Evolutionary conservation across 2,888 invertebrate genomes (phyloP).

Genomic region (Gastracanthus pulcherrimus): DNA sequence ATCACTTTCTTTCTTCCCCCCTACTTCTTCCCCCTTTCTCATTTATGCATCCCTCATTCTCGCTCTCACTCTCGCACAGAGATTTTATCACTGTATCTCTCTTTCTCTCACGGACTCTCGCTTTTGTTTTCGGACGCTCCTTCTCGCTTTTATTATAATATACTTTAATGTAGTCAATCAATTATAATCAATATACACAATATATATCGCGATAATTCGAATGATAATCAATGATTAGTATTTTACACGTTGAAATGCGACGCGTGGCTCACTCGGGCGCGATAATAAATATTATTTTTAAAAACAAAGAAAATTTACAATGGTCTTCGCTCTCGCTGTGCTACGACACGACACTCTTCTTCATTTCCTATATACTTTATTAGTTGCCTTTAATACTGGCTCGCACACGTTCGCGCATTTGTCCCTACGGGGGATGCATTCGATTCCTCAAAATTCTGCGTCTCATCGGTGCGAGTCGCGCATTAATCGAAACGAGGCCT

Average conservation of each 20-base stretch:
- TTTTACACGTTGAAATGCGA: conserved; percentile 75
- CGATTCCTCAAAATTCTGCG: conserved; percentile 9
- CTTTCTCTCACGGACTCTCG: conserved; percentile 28
- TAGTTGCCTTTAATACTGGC: conserved; percentile 55
- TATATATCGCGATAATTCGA: conserved; percentile 74
- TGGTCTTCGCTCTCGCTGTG: conserved; percentile 64
- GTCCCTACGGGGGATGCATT: not conserved
- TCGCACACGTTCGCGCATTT: conserved; percentile 47
- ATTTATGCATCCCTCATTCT: conserved; percentile 38
- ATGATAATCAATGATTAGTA: conserved; percentile 75
- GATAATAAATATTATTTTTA: conserved; percentile 74
- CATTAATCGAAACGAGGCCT: conserved; percentile 27
- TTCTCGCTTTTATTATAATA: conserved; percentile 57
- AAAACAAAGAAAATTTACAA: conserved; percentile 76
- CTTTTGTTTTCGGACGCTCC: conserved; percentile 19
- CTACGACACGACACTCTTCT: conserved; percentile 47
- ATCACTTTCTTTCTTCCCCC: conserved; percentile 47
- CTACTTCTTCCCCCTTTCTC: conserved; percentile 9
- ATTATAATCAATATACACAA: conserved; percentile 74
- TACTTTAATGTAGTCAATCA: conserved; percentile 63
- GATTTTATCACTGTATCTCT: conserved; percentile 61
- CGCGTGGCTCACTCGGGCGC: conserved; percentile 71
- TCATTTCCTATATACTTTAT: conserved; percentile 36
- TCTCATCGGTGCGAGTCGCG: conserved; percentile 22
- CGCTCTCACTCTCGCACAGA: conserved; percentile 55